These are phyloP conservation scores for Eucriotettix oculatus DNA, from an alignment of 2,888 invertebrate species.

Conservation along the genomic window DNA sequence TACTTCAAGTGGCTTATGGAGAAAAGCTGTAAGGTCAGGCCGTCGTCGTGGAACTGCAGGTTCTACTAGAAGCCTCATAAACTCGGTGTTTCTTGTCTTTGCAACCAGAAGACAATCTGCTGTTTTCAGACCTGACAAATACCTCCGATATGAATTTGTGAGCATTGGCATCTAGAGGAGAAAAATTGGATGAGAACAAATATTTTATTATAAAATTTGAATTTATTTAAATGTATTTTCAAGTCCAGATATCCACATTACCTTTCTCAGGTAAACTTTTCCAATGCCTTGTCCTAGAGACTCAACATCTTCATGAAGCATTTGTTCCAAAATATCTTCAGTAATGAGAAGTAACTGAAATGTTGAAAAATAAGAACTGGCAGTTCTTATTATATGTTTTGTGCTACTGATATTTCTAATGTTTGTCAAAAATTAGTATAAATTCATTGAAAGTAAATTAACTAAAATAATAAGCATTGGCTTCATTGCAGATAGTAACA, in stretches of 20 bases:
- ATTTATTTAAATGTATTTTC: not conserved
- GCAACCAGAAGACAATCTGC: constrained; percentile 68
- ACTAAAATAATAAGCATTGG: too few relatives aligned
- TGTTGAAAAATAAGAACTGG: not conserved
- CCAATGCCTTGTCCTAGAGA: constrained; percentile 47
- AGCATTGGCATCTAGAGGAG: constrained; percentile 44
- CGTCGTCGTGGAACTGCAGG: constrained; percentile 65
- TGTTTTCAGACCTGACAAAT: constrained; percentile 67
- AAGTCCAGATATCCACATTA: constrained; percentile 6
- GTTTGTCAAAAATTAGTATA: too few relatives aligned
- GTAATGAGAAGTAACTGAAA: constrained; percentile 52
- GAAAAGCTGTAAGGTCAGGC: constrained; percentile 69
- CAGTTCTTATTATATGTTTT: too few relatives aligned
- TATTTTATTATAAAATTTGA: not conserved
- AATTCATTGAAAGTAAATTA: too few relatives aligned
- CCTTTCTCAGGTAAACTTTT: constrained; percentile 52
- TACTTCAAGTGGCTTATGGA: constrained; percentile 64
- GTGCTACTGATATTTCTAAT: too few relatives aligned
- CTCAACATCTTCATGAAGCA: constrained; percentile 58
- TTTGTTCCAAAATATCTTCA: constrained; percentile 62
- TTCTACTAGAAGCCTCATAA: constrained; percentile 62
- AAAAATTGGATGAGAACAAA: not conserved
- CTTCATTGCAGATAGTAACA: too few relatives aligned
- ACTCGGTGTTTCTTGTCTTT: constrained; percentile 46
- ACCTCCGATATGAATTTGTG: constrained; percentile 62